Evolutionary conservation across 2,113 vertebrate genomes (phyloP).

Genomic region (Laticauda laticaudata): DNA sequence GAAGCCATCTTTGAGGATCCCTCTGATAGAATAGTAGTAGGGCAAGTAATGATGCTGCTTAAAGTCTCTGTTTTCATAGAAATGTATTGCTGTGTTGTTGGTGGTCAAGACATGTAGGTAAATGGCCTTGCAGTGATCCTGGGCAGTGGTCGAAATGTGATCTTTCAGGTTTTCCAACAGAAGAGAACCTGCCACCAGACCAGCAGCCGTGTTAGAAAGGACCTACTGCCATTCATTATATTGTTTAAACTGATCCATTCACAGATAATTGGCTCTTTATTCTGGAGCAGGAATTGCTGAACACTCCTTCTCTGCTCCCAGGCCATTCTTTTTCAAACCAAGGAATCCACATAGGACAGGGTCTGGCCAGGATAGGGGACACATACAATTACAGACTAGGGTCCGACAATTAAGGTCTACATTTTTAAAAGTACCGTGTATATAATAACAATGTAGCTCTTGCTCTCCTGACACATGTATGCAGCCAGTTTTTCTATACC

Average conservation of each 20-base stretch:
- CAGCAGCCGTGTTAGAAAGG: background rate
- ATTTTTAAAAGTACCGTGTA: background rate
- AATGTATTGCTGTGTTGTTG: constrained; percentile 95
- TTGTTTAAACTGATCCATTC: background rate
- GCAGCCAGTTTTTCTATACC: background rate
- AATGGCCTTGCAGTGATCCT: constrained; percentile 98
- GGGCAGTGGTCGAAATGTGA: constrained; percentile 93
- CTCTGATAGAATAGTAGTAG: constrained; percentile 98
- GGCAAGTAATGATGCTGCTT: constrained; percentile 97
- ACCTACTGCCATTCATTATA: background rate
- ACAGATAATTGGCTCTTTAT: no score
- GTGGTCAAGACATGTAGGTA: constrained; percentile 98
- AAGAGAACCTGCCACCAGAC: constrained; percentile 80
- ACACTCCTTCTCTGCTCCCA: background rate
- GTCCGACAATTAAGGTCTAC: background rate
- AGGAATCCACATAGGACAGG: background rate
- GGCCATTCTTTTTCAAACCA: background rate
- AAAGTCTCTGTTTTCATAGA: constrained; percentile 98
- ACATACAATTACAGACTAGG: background rate
- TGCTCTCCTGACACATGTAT: background rate
- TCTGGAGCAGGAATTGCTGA: no score
- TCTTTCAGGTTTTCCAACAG: constrained; percentile 97
- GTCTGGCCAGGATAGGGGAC: background rate
- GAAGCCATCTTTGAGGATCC: constrained; percentile 97
- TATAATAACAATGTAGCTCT: background rate